A percentile compares a stretch with the other conserved stretches of the same genome.
These are phyloP conservation scores for Microcebus lehilahytsara DNA, from an alignment of 2,113 vertebrate genomes.

Conservation along the genomic window DNA sequence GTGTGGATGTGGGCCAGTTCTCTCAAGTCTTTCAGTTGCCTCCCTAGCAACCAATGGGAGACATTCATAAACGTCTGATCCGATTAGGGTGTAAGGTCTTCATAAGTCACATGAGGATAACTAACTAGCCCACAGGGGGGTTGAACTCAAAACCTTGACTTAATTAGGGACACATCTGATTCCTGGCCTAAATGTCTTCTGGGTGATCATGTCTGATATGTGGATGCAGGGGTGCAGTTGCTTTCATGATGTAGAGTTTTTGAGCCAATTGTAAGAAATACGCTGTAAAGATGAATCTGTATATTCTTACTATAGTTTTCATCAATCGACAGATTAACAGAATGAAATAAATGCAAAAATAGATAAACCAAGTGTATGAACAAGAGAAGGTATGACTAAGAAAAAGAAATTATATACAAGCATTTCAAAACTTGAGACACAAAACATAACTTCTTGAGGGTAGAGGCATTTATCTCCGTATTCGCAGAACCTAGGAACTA, in stretches of 20 bases:
- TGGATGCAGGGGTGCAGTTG: background rate
- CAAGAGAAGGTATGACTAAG: background rate
- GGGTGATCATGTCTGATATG: background rate
- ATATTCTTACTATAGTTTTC: background rate
- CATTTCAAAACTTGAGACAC: background rate
- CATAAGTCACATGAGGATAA: background rate
- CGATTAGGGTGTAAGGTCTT: background rate
- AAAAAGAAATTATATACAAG: background rate
- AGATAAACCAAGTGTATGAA: background rate
- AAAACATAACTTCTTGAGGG: background rate
- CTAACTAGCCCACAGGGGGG: background rate
- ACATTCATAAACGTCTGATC: background rate
- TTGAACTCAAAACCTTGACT: background rate
- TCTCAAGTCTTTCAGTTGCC: background rate
- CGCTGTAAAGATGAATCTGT: background rate
- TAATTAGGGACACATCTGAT: background rate
- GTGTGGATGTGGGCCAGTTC: background rate
- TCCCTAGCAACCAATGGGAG: background rate
- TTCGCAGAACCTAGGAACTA: background rate
- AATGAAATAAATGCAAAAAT: background rate
- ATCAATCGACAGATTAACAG: background rate
- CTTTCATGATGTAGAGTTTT: background rate
- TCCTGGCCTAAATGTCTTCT: background rate
- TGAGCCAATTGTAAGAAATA: background rate
- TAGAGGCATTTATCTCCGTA: background rate